Base-by-base conservation (phyloP, 2,113 vertebrate species). In the Melanerpes aurifrons region DNA sequence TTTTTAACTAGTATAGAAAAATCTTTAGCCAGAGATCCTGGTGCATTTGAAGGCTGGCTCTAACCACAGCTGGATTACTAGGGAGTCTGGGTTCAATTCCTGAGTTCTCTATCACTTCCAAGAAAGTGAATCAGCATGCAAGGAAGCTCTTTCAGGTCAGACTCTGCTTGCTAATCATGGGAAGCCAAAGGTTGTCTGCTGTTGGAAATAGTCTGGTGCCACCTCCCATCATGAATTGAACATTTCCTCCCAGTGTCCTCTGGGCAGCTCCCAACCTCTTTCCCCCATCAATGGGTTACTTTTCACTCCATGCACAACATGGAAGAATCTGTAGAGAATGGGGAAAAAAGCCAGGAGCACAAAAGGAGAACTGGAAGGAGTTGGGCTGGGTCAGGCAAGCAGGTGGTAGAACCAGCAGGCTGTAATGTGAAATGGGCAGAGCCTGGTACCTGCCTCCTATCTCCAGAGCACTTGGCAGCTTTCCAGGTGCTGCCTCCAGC, bases 281-380 rank as follows among this genome's bases (percentile, higher is more conserved):
- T 48, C 10, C 12, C 12, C n/a, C 35, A 12, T 3, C 7, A 31
- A 9, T 28, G 10, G 47, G 47, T 31, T 31, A 18, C 25, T 61
- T 87, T 68, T 72, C 37, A 43, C 14, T 69, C 0, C 1, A 5
- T 15, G 7, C 15, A 31, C 47, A 58, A n/a, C 40, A 32, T 12
- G 64, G 71, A 48, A 56, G 16, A 64, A 86, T 56, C 26, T 87
- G 47, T 4, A 8, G 7, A 19, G 20, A 26, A 28, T 1, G 2
- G 45, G 35, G 17, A 54, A 56, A 26, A 21, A 19, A n/a, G 21
- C 3, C 2, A 1, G 6, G 24, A 2, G 1, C 56, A n/a, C 28
- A 12, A 87, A 80, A 89, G 53, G 50, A 81, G 73, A 89, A 29
- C 43, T 58, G 75, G 82, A 48, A 92, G 35, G 77, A 89, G 29